Percentiles rank a stretch among this genome's conserved stretches.
Evolutionary conservation across 2,113 vertebrate genomes (phyloP).

Genomic region (Daboia siamensis): DNA sequence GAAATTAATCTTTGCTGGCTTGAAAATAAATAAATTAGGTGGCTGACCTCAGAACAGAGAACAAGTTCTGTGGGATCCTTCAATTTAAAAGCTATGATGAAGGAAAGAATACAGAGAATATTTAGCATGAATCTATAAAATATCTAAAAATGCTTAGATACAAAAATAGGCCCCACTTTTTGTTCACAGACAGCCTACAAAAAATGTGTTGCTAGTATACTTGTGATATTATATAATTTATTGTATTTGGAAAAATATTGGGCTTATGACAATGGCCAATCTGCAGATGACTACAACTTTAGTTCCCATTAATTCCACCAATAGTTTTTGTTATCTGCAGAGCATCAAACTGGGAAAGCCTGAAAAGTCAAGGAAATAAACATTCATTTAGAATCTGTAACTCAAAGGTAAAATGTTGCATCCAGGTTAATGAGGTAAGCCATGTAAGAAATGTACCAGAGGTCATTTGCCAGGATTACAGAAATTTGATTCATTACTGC

Average conservation of each 20-base stretch:
- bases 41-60: constrained; percentile 1
- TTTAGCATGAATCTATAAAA: background rate
- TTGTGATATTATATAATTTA: background rate
- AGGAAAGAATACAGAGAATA: background rate
- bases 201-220: background rate
- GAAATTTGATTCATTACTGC: background rate
- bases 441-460: background rate
- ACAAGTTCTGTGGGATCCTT: constrained; percentile 14
- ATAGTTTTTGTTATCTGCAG: background rate
- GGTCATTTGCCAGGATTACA: no score
- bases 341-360: background rate
- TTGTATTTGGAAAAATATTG: background rate
- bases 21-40: constrained; percentile 17
- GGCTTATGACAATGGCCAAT: background rate
- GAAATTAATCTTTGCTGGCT: constrained; percentile 17
- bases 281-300: background rate
- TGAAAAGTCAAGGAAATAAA: background rate
- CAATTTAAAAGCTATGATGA: background rate
- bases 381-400: background rate
- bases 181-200: background rate
- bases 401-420: background rate
- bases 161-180: background rate
- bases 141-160: background rate
- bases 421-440: background rate
- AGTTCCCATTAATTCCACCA: background rate